These are phyloP conservation scores for Leptinotarsa defecta DNA, from an alignment of 1,140 invertebrate genomes.

Conservation along the genomic window DNA sequence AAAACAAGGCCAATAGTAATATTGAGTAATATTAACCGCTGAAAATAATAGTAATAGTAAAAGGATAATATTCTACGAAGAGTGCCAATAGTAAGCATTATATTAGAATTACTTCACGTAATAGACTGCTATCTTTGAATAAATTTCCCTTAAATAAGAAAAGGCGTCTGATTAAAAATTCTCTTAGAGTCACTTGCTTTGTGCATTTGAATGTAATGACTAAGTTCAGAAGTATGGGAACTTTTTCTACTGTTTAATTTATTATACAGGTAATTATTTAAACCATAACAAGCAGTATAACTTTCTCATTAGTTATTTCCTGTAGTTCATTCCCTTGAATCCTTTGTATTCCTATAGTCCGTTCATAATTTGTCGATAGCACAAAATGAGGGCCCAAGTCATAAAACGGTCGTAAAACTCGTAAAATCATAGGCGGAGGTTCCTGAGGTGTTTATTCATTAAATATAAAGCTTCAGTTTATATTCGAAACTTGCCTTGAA, in stretches of 20 bases:
- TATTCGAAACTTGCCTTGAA: too few species aligned
- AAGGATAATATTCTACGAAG: too few species aligned
- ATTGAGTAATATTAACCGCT: too few species aligned
- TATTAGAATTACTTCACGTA: neutral
- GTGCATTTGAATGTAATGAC: neutral
- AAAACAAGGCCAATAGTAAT: too few species aligned
- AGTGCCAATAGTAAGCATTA: neutral
- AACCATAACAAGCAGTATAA: neutral
- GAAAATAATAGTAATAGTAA: too few species aligned
- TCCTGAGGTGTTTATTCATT: too few species aligned
- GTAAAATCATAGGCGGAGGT: too few species aligned
- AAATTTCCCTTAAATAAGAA: neutral
- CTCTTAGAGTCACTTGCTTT: neutral
- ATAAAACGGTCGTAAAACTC: too few species aligned
- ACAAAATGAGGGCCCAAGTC: too few species aligned
- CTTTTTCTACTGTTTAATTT: slow-evolving; percentile 7
- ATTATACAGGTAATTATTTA: slow-evolving; percentile 6
- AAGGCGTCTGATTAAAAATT: neutral
- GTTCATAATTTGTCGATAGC: too few species aligned
- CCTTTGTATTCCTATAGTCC: too few species aligned
- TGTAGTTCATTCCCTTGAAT: neutral
- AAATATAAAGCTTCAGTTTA: too few species aligned
- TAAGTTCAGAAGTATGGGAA: slow-evolving; percentile 12
- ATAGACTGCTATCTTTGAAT: neutral
- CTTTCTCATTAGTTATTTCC: neutral